Evolutionary conservation across 2,888 invertebrate species (phyloP).

Genomic region (Panzeria rudis): DNA sequence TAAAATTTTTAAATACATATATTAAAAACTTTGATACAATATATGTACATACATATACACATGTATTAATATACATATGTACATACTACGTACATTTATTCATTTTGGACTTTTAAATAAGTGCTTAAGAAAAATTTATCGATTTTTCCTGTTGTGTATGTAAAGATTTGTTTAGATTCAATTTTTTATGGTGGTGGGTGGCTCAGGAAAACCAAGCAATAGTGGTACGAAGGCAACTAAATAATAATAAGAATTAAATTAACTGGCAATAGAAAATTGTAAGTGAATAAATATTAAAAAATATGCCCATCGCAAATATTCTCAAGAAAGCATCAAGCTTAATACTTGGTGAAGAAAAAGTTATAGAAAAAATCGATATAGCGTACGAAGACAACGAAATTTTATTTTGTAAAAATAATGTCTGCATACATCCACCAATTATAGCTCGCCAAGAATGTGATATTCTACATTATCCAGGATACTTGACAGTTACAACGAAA

Average conservation of each 20-base stretch:
- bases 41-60: not conserved
- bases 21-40: not conserved
- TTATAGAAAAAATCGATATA: slow-evolving; percentile 86
- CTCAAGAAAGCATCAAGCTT: slow-evolving; percentile 91
- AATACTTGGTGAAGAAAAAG: slow-evolving; percentile 89
- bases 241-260: not conserved
- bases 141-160: slow-evolving; percentile 31
- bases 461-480: slow-evolving; percentile 95
- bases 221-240: no score
- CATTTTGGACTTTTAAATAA: not conserved
- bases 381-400: slow-evolving; percentile 93
- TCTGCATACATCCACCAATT: slow-evolving; percentile 97
- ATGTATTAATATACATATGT: not conserved
- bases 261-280: not conserved
- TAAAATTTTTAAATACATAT: not conserved
- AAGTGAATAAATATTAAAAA: not conserved
- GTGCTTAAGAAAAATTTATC: not conserved
- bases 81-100: not conserved
- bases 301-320: slow-evolving; percentile 91
- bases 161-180: not conserved
- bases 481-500: slow-evolving; percentile 94
- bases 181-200: not conserved
- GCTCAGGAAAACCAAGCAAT: no score
- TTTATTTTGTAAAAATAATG: slow-evolving; percentile 97
- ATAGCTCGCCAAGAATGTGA: slow-evolving; percentile 92